Evolutionary conservation across 1,140 invertebrate species (phyloP).

Genomic region (Heliothis virescens): DNA sequence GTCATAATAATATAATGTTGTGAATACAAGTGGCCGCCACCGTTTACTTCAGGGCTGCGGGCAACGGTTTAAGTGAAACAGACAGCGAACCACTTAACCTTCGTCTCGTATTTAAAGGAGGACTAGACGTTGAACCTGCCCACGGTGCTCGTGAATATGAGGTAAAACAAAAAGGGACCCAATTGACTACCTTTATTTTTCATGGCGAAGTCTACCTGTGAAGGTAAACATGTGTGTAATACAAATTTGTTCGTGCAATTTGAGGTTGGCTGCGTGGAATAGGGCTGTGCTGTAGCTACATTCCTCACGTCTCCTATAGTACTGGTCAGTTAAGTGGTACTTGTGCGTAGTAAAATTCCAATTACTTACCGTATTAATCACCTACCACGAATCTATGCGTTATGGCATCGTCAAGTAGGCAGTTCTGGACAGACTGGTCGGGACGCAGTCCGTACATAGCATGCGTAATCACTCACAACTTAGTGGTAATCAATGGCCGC

Average conservation of each 20-base stretch:
- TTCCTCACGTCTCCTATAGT: no score
- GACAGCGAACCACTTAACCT: conserved; percentile 78
- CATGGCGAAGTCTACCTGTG: conserved; percentile 15
- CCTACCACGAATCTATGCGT: conserved; percentile 24
- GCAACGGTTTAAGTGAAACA: conserved; percentile 77
- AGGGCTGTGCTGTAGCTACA: neutral
- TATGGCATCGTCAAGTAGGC: conserved; percentile 23
- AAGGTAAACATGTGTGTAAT: conserved; percentile 24
- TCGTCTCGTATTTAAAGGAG: conserved; percentile 76
- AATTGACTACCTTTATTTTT: conserved; percentile 44
- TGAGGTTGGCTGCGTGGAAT: neutral
- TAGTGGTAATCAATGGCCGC: conserved; percentile 57
- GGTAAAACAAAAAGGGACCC: conserved; percentile 53
- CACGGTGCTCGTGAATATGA: conserved; percentile 53
- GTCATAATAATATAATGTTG: conserved; percentile 72
- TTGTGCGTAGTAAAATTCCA: conserved; percentile 13
- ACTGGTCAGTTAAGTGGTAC: neutral
- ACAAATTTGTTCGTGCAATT: conserved; percentile 20
- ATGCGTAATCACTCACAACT: conserved; percentile 49
- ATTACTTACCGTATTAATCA: conserved; percentile 27
- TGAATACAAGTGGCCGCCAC: conserved; percentile 67
- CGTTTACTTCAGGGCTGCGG: conserved; percentile 69
- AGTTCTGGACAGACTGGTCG: conserved; percentile 31
- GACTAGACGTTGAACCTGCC: conserved; percentile 69
- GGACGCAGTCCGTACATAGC: conserved; percentile 35